These are phyloP conservation scores for Anodontia alba DNA, from an alignment of 2,888 invertebrate species.

Conservation along the genomic window DNA sequence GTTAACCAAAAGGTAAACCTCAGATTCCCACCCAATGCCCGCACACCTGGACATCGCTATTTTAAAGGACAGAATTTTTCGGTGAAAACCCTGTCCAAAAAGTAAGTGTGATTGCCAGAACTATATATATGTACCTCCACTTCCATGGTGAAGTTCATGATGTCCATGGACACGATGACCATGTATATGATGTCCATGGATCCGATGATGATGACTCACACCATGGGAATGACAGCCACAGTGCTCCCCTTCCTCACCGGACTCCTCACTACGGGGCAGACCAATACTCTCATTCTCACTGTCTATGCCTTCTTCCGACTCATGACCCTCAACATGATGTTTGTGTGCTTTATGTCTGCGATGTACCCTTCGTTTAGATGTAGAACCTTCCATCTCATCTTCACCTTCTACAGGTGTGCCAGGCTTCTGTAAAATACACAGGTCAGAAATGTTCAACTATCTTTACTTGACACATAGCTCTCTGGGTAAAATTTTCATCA, in stretches of 20 bases:
- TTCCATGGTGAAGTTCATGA: constrained; percentile 57
- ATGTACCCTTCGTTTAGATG: constrained; percentile 4
- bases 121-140: constrained; percentile 49
- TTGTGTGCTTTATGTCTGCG: constrained; percentile 46
- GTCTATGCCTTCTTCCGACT: constrained; percentile 53
- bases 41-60: too few relatives aligned
- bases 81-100: too few relatives aligned
- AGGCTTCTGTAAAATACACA: constrained; percentile 36
- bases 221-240: constrained; percentile 48
- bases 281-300: constrained; percentile 53
- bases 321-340: constrained; percentile 30
- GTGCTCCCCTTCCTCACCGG: constrained; percentile 51
- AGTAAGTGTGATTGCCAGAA: too few relatives aligned
- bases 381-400: constrained; percentile 7
- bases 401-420: constrained; percentile 50
- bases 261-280: constrained; percentile 28
- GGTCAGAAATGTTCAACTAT: too few relatives aligned
- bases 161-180: constrained; percentile 56
- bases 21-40: too few relatives aligned
- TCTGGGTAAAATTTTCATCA: too few relatives aligned
- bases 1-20: too few relatives aligned
- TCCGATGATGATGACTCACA: constrained; percentile 31
- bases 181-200: constrained; percentile 24
- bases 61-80: too few relatives aligned
- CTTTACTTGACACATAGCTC: too few relatives aligned